Evolutionary conservation across 1,140 invertebrate genomes (phyloP).

Genomic region (Saxidomus purpurata): DNA sequence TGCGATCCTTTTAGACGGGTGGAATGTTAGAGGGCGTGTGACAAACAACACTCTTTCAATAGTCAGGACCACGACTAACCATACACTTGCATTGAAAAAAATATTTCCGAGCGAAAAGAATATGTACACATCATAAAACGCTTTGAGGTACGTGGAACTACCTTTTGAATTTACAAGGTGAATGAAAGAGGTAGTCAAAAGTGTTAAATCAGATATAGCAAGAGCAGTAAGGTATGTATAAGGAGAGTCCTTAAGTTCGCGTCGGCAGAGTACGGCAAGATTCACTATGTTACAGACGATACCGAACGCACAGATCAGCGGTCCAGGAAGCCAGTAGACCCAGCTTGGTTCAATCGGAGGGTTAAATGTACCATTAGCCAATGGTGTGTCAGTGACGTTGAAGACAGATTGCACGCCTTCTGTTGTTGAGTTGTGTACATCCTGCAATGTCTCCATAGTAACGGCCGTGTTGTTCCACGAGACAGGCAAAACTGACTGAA

Average conservation of each 20-base stretch:
- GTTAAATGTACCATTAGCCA: background rate
- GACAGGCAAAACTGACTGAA: too few species aligned
- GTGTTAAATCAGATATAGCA: slow-evolving; percentile 26
- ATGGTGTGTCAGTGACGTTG: background rate
- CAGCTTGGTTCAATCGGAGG: background rate
- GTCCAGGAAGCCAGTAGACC: slow-evolving; percentile 20
- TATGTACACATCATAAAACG: slow-evolving; percentile 48
- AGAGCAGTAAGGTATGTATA: slow-evolving; percentile 45
- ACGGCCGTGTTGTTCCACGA: too few species aligned
- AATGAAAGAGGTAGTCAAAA: slow-evolving; percentile 20
- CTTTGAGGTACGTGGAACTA: background rate
- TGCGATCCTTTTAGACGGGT: slow-evolving; percentile 21
- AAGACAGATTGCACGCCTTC: background rate
- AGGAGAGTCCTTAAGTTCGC: slow-evolving; percentile 17
- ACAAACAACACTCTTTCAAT: slow-evolving; percentile 47
- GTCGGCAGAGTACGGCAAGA: slow-evolving; percentile 1
- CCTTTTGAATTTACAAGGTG: background rate
- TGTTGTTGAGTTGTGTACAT: background rate
- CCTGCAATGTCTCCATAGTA: background rate
- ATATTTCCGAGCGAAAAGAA: slow-evolving; percentile 42
- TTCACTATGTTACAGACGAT: slow-evolving; percentile 30
- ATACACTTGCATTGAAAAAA: slow-evolving; percentile 44
- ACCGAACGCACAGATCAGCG: slow-evolving; percentile 36
- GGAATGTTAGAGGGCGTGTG: slow-evolving; percentile 9
- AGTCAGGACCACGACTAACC: slow-evolving; percentile 41